Conservation (phyloP, 2,797 vertebrate species). For the Clarias platycephalus region DNA sequence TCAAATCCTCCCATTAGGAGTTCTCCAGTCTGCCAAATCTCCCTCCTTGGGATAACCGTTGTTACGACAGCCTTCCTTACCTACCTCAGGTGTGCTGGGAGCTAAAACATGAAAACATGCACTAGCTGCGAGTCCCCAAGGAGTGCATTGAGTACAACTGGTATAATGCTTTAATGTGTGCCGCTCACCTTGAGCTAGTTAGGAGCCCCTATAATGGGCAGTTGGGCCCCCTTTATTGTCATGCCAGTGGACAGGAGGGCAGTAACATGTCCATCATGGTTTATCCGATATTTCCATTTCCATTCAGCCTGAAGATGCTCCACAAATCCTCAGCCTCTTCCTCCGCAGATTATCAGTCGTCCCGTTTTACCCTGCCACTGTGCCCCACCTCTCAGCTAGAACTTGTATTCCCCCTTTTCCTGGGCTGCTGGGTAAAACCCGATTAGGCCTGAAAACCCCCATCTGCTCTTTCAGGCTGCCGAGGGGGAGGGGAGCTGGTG, state of each 20-base stretch:
- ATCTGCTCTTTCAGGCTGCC: conserved; percentile 33
- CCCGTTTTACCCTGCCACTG: conserved; percentile 11
- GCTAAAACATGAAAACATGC: not conserved
- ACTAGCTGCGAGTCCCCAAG: not conserved
- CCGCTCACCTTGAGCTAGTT: conserved; percentile 5
- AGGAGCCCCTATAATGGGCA: not conserved
- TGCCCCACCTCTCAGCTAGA: conserved; percentile 12
- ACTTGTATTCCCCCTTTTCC: conserved; percentile 5
- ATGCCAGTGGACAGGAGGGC: not conserved
- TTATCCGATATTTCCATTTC: conserved; percentile 31
- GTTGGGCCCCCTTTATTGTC: conserved; percentile 20
- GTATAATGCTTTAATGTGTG: not conserved
- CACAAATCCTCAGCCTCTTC: not conserved
- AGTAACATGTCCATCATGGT: conserved; percentile 21
- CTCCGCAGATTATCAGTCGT: conserved; percentile 23
- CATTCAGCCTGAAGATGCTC: conserved; percentile 26
- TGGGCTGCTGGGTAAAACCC: conserved; percentile 37
- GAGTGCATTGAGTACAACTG: not conserved
- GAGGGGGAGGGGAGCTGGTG: conserved; percentile 20
- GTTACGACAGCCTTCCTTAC: not conserved
- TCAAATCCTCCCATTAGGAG: not conserved
- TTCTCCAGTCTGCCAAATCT: not conserved
- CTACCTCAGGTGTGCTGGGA: conserved; percentile 15
- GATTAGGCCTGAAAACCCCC: conserved; percentile 44
- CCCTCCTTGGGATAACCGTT: not conserved